A percentile compares a stretch with the other conserved stretches of the same genome.
phyloP scores from a whole-genome alignment of 2,797 vertebrate species.

The Peromyscus eremicus region DNA sequence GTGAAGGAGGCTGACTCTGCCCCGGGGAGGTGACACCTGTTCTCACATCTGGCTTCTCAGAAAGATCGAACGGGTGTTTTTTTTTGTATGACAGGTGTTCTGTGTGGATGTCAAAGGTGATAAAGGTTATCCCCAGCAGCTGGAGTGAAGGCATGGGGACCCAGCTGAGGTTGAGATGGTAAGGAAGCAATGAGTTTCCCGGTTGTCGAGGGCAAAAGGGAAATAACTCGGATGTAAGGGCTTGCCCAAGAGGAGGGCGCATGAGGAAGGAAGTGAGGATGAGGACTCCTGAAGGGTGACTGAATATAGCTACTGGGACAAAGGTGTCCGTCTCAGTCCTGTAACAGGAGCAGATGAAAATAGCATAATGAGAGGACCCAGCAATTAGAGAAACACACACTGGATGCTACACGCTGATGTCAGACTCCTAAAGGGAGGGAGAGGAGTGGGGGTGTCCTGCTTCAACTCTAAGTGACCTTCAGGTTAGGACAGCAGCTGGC shows the following conservation, averaged over 20 bases:
- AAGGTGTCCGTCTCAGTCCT: fast-evolving
- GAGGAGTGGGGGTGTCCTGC: not conserved
- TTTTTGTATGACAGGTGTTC: fast-evolving
- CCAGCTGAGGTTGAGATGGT: not conserved
- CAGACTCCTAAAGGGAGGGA: not conserved
- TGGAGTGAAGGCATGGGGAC: not conserved
- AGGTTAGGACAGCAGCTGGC: not conserved
- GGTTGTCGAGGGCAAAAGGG: not conserved
- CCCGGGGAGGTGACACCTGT: not conserved
- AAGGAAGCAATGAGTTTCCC: not conserved
- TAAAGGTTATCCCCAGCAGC: too few species aligned
- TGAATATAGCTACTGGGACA: not conserved
- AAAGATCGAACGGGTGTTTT: not conserved
- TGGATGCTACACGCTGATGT: fast-evolving
- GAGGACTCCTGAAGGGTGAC: not conserved
- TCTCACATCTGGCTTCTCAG: not conserved
- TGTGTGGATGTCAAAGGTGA: not conserved
- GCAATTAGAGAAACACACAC: not conserved
- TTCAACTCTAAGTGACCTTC: fast-evolving
- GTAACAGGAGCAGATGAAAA: not conserved
- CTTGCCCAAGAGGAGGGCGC: not conserved
- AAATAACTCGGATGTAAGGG: fast-evolving
- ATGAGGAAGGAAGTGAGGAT: not conserved
- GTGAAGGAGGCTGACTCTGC: not conserved
- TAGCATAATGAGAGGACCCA: fast-evolving